Conservation (phyloP, 2,888 invertebrate species). For the Eumerus sabulonum region DNA sequence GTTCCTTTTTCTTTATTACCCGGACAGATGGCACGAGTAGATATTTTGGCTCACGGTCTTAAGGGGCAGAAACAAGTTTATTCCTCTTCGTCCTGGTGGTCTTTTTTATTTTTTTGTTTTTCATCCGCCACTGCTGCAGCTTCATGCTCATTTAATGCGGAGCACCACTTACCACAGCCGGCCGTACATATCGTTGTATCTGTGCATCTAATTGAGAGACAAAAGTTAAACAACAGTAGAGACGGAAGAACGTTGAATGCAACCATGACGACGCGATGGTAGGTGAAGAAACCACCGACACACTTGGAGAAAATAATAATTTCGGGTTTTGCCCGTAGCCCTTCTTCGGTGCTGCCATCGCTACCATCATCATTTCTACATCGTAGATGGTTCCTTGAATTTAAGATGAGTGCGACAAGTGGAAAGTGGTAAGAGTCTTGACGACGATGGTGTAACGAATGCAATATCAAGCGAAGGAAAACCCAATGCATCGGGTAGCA, state of each 20-base stretch:
- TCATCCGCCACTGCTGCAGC: not conserved
- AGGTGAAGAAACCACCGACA: not conserved
- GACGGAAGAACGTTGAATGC: too few relatives aligned
- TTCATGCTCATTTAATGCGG: slow-evolving; percentile 4
- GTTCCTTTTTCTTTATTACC: slow-evolving; percentile 26
- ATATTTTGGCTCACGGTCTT: too few relatives aligned
- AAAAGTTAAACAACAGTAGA: slow-evolving; percentile 43
- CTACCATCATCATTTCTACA: slow-evolving; percentile 17
- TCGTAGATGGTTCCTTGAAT: slow-evolving; percentile 45
- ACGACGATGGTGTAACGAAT: slow-evolving; percentile 2
- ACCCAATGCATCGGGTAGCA: too few relatives aligned
- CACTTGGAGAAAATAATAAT: not conserved
- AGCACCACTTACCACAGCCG: not conserved
- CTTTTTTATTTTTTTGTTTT: slow-evolving; percentile 2
- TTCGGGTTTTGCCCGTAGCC: not conserved
- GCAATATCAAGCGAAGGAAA: not conserved
- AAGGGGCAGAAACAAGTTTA: not conserved
- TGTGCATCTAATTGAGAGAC: slow-evolving; percentile 57
- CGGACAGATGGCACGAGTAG: slow-evolving; percentile 31
- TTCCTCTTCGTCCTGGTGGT: slow-evolving; percentile 8
- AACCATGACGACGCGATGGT: too few relatives aligned
- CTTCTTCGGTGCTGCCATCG: not conserved
- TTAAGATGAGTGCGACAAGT: slow-evolving; percentile 40
- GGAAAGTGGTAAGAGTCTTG: slow-evolving; percentile 9
- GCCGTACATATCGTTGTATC: slow-evolving; percentile 1